A percentile compares a stretch with the other conserved stretches of the same genome.
Evolutionary conservation across 23 tunicate genomes (phyloP).

Genomic region (Oikopleura albicans): DNA sequence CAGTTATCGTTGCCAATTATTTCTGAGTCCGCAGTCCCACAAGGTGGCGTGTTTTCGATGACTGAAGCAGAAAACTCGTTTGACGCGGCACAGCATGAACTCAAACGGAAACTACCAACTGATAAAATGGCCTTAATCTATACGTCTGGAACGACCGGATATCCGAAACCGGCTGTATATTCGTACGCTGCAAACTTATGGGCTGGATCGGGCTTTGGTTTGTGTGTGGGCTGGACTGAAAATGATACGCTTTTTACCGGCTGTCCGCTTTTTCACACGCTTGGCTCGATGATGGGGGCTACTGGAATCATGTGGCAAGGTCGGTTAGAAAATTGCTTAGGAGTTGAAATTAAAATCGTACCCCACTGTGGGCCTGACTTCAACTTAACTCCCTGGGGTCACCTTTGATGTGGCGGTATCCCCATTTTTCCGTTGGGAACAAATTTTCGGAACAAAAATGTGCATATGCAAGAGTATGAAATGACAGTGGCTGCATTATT

Average conservation of each 20-base stretch:
- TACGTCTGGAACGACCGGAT: constrained; percentile 87
- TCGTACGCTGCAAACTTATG: constrained; percentile 22
- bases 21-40: no score
- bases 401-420: no score
- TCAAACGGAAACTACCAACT: not conserved
- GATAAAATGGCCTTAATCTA: constrained; percentile 61
- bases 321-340: no score
- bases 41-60: no score
- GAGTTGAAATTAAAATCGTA: no score
- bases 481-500: no score
- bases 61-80: not conserved
- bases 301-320: constrained; percentile 1
- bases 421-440: no score
- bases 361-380: no score
- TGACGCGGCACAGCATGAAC: not conserved
- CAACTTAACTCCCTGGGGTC: no score
- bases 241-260: not conserved
- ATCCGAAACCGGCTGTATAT: constrained; percentile 92
- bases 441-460: no score
- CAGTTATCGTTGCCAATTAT: no score
- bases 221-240: not conserved
- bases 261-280: not conserved
- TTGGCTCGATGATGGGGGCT: not conserved
- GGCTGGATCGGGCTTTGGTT: not conserved
- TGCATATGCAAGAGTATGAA: no score